Conservation (phyloP, 1,140 invertebrate genomes). For the Thaumetopoea pityocampa region DNA sequence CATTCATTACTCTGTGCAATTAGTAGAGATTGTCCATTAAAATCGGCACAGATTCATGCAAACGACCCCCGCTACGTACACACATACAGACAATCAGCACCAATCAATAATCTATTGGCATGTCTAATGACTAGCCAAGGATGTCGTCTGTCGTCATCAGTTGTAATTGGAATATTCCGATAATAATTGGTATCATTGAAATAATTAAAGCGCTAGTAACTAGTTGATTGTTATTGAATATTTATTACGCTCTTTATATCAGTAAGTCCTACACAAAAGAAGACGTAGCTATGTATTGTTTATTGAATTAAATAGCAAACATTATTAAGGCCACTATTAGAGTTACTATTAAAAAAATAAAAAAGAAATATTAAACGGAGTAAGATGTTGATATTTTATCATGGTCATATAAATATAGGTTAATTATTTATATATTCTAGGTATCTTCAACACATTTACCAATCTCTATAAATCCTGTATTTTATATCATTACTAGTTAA, state of each 20-base stretch:
- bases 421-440: too few relatives aligned
- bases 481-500: too few relatives aligned
- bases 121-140: slow-evolving; percentile 68
- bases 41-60: slow-evolving; percentile 68
- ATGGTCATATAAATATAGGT: too few relatives aligned
- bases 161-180: slow-evolving; percentile 54
- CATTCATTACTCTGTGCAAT: slow-evolving; percentile 50
- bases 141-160: slow-evolving; percentile 44
- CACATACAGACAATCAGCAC: slow-evolving; percentile 59
- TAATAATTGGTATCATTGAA: slow-evolving; percentile 62
- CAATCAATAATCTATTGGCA: slow-evolving; percentile 74
- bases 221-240: slow-evolving; percentile 21
- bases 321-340: too few relatives aligned
- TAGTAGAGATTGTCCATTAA: slow-evolving; percentile 62
- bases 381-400: too few relatives aligned
- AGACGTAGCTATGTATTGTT: too few relatives aligned
- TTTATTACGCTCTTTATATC: slow-evolving; percentile 15
- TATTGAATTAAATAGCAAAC: too few relatives aligned
- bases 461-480: too few relatives aligned
- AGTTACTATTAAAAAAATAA: too few relatives aligned
- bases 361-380: too few relatives aligned
- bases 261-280: too few relatives aligned
- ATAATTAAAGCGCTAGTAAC: slow-evolving; percentile 52
- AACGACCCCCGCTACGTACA: slow-evolving; percentile 49
- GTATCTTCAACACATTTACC: too few relatives aligned